Conservation (phyloP, 2,797 vertebrate genomes). For the Chrosomus eos region DNA sequence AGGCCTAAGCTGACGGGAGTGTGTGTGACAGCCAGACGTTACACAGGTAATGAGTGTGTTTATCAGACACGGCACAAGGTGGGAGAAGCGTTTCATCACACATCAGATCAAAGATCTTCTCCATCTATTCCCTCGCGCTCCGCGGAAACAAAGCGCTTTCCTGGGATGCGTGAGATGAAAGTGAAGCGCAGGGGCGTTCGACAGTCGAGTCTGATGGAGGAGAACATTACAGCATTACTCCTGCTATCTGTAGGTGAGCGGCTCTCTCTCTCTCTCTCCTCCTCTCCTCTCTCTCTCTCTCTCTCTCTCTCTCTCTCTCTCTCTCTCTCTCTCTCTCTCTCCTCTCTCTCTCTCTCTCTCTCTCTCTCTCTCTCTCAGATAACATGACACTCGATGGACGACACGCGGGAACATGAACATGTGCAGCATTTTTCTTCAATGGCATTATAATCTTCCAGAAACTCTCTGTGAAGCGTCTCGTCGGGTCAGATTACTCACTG, state of each 20-base stretch:
- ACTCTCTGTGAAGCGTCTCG: slow-evolving; percentile 69
- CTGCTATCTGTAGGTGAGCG: slow-evolving; percentile 61
- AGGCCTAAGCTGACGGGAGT: slow-evolving; percentile 24
- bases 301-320: too few species aligned
- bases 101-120: slow-evolving; percentile 43
- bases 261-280: slow-evolving; percentile 68
- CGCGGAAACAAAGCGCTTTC: slow-evolving; percentile 34
- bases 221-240: slow-evolving; percentile 66
- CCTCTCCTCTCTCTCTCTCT: too few species aligned
- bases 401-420: background rate
- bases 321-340: too few species aligned
- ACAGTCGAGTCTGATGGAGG: slow-evolving; percentile 74
- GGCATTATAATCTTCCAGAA: slow-evolving; percentile 51
- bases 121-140: slow-evolving; percentile 34
- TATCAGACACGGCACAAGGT: slow-evolving; percentile 55
- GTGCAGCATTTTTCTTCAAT: background rate
- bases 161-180: slow-evolving; percentile 47
- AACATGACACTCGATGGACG: slow-evolving; percentile 58
- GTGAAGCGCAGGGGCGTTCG: slow-evolving; percentile 62
- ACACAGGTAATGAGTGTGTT: slow-evolving; percentile 58
- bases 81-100: slow-evolving; percentile 57
- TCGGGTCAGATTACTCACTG: slow-evolving; percentile 73
- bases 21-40: slow-evolving; percentile 31
- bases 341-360: too few species aligned
- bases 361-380: too few species aligned